phyloP scores from a whole-genome alignment of 2,797 vertebrate genomes.

The Remorina albescens region DNA sequence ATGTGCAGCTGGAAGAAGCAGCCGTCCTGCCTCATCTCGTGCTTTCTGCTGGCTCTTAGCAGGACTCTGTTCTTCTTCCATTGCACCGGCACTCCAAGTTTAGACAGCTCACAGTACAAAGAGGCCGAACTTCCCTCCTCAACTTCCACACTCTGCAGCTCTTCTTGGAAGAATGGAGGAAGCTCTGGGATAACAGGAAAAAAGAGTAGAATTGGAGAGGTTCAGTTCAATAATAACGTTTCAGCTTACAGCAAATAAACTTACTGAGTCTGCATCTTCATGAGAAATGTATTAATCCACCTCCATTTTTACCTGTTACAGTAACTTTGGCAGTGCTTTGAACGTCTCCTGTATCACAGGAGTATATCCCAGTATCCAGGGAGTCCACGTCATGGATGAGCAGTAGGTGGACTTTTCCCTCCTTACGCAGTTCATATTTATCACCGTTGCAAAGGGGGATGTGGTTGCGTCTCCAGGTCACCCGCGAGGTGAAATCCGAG shows the following conservation, averaged over 20 bases:
- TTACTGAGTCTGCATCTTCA: neutral
- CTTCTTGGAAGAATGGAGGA: neutral
- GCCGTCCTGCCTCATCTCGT: neutral
- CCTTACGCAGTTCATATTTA: conserved; percentile 80
- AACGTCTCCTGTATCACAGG: conserved; percentile 87
- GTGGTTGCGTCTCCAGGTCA: conserved; percentile 81
- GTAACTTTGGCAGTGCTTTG: conserved; percentile 85
- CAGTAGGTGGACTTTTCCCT: conserved; percentile 81
- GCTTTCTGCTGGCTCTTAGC: conserved; percentile 15
- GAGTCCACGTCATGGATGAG: conserved; percentile 77
- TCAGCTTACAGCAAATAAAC: too few species aligned
- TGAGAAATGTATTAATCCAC: neutral
- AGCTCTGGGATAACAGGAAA: neutral
- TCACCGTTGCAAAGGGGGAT: conserved; percentile 72
- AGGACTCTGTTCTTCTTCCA: neutral
- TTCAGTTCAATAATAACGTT: neutral
- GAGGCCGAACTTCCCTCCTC: neutral
- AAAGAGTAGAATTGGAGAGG: neutral
- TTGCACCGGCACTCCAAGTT: neutral
- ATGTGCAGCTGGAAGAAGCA: neutral
- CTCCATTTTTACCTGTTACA: conserved; percentile 73
- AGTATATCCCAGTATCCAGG: conserved; percentile 89
- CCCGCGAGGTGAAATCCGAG: conserved; percentile 72
- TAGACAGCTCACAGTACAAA: neutral
- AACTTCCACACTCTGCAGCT: neutral